Conservation (phyloP, 2,113 vertebrate species). For the Mormoops blainvillei region DNA sequence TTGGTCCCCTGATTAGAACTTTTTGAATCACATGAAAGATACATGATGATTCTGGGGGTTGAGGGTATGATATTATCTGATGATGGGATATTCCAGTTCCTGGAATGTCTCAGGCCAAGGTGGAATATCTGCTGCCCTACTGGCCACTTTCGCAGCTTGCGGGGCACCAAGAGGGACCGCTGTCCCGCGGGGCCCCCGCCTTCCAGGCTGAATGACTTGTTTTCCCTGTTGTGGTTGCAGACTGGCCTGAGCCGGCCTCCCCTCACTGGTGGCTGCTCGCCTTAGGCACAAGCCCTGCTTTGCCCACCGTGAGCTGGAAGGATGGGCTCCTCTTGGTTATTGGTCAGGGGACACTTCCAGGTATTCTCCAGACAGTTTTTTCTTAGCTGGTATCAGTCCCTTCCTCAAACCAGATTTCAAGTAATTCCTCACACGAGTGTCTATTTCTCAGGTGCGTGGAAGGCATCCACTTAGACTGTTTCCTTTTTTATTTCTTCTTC, state of each 20-base stretch:
- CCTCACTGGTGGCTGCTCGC: accelerated
- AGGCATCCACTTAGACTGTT: background rate
- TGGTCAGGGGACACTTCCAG: background rate
- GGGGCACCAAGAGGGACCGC: background rate
- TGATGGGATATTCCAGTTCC: background rate
- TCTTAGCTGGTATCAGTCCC: background rate
- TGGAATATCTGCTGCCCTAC: background rate
- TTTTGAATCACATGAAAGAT: background rate
- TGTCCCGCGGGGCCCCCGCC: background rate
- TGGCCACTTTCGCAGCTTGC: background rate
- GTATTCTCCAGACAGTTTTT: background rate
- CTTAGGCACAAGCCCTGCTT: background rate
- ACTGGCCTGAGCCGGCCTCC: background rate
- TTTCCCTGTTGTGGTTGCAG: background rate
- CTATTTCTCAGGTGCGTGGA: background rate
- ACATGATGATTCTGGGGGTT: background rate
- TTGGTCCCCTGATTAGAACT: background rate
- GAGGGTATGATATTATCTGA: background rate
- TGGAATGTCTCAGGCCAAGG: background rate
- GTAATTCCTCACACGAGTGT: background rate
- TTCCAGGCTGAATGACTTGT: background rate
- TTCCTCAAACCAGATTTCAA: background rate
- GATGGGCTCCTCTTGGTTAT: background rate
- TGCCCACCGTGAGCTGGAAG: background rate
- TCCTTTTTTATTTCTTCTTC: background rate